Conservation (phyloP, 2,113 vertebrate species). For the Centrocercus urophasianus region DNA sequence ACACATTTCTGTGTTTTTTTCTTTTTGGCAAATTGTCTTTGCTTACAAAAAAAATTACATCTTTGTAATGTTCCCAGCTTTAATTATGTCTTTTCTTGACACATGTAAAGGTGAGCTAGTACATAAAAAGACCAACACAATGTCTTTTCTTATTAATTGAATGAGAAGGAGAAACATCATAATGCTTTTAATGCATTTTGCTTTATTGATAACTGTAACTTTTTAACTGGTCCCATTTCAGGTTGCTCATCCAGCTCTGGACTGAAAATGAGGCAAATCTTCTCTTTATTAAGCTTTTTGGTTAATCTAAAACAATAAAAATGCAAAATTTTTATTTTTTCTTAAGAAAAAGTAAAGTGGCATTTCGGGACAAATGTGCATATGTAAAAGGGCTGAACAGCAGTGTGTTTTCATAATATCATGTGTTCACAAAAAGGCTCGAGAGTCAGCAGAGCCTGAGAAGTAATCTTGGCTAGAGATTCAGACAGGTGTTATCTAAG, state of each 20-base stretch:
- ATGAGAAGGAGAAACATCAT: not conserved
- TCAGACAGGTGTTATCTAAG: not conserved
- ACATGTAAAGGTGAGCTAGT: not conserved
- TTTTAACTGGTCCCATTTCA: not conserved
- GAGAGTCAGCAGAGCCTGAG: not conserved
- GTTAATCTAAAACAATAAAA: not conserved
- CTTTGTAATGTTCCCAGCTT: not conserved
- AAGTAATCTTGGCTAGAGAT: not conserved
- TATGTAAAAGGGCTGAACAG: not conserved
- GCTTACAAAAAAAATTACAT: not conserved
- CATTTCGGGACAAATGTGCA: not conserved
- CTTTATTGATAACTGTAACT: not conserved
- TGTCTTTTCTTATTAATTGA: not conserved
- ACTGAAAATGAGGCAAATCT: not conserved
- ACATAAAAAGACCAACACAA: not conserved
- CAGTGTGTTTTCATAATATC: not conserved
- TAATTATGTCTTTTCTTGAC: not conserved
- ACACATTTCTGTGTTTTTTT: not conserved
- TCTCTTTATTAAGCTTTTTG: slow-evolving; percentile 5
- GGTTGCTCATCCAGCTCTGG: not conserved
- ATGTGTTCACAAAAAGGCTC: not conserved
- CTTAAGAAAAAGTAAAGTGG: not conserved
- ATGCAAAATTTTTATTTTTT: not conserved
- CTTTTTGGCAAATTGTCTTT: slow-evolving; percentile 2
- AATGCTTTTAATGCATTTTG: not conserved